These are phyloP conservation scores for Scortum barcoo DNA, from an alignment of 2,113 vertebrate genomes.

Conservation along the genomic window DNA sequence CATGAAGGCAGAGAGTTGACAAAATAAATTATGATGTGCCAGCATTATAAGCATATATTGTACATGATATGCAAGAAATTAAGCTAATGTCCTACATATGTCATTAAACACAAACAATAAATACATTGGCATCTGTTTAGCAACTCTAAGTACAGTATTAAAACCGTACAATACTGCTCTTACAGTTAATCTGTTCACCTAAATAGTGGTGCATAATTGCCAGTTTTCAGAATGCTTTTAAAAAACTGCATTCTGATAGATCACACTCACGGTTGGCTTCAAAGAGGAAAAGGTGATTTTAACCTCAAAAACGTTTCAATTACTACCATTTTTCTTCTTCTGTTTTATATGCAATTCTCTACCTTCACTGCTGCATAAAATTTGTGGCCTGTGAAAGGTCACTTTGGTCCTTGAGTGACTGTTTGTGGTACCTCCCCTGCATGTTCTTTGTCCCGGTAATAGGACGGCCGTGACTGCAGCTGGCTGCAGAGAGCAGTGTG, in stretches of 20 bases:
- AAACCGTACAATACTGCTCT: background rate
- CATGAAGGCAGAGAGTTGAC: background rate
- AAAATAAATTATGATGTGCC: background rate
- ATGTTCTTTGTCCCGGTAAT: constrained; percentile 56
- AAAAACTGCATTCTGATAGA: background rate
- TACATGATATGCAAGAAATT: background rate
- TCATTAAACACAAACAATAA: background rate
- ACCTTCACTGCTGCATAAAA: constrained; percentile 70
- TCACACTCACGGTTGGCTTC: background rate
- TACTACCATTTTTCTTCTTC: constrained; percentile 42
- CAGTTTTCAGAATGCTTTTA: background rate
- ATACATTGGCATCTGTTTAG: background rate
- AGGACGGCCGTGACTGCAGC: constrained; percentile 33
- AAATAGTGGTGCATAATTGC: background rate
- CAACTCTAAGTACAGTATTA: background rate
- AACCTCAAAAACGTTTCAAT: constrained; percentile 51
- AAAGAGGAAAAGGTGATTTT: constrained; percentile 39
- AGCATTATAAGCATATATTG: background rate
- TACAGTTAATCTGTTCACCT: background rate
- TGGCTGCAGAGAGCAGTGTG: constrained; percentile 9
- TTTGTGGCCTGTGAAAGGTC: constrained; percentile 82
- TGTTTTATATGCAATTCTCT: constrained; percentile 46
- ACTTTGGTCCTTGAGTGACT: constrained; percentile 74
- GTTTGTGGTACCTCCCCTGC: constrained; percentile 59
- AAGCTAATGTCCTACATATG: background rate